Evolutionary conservation across 2,797 vertebrate genomes (phyloP).

Genomic region (Urosaurus nigricauda): DNA sequence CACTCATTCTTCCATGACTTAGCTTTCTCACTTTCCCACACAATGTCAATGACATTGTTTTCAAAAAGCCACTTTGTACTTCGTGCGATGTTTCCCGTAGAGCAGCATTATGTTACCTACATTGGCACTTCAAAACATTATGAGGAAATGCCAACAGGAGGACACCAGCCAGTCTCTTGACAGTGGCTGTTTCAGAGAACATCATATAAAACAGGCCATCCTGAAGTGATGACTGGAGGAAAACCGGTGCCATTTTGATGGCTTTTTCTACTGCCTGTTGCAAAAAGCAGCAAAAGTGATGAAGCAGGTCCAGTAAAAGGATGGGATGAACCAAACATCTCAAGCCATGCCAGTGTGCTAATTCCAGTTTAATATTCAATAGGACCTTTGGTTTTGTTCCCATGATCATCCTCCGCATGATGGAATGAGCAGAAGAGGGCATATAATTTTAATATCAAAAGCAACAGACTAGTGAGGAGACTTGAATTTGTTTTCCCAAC

Average conservation of each 20-base stretch:
- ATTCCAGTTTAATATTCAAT: neutral
- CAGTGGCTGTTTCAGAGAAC: neutral
- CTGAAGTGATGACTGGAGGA: neutral
- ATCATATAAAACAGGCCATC: neutral
- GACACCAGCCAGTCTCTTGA: neutral
- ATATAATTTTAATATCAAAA: no score
- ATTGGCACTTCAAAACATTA: neutral
- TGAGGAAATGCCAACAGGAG: neutral
- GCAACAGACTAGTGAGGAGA: no score
- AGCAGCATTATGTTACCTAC: neutral
- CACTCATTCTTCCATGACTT: neutral
- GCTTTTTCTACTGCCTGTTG: neutral
- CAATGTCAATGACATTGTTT: no score
- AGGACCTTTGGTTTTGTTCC: neutral
- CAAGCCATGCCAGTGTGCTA: neutral
- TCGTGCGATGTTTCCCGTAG: neutral
- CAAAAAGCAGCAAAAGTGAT: neutral
- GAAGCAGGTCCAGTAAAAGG: neutral
- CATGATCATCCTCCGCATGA: neutral
- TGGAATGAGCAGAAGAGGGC: no score
- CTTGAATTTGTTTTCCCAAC: no score
- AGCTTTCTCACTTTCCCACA: neutral
- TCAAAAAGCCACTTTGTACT: neutral
- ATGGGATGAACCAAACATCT: no score
- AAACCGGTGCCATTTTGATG: no score